These are phyloP conservation scores for Polietes domitor DNA, from an alignment of 2,888 invertebrate species.

Conservation along the genomic window DNA sequence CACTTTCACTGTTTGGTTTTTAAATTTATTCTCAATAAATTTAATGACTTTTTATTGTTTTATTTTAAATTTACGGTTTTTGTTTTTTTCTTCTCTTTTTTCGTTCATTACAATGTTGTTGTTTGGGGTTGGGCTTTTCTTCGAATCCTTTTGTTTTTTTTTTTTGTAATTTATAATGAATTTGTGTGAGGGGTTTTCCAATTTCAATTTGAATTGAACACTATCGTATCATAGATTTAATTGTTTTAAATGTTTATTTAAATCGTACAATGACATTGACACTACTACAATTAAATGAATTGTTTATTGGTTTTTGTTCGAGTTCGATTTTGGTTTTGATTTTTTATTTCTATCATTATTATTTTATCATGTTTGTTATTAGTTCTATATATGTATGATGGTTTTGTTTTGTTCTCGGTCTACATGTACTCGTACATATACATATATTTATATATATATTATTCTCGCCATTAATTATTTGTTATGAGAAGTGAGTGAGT, in stretches of 20 bases:
- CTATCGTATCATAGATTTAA: background rate
- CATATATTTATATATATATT: conserved; percentile 16
- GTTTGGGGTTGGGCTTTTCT: background rate
- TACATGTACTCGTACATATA: too few relatives aligned
- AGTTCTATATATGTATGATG: conserved; percentile 5
- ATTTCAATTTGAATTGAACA: conserved; percentile 3
- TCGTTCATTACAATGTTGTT: conserved; percentile 9
- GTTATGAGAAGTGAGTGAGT: background rate
- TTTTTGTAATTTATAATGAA: conserved; percentile 1
- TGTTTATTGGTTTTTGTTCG: conserved; percentile 2
- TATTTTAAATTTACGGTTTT: conserved; percentile 39
- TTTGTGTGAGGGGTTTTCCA: background rate
- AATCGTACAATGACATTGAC: conserved; percentile 40
- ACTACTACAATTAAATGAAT: conserved; percentile 43
- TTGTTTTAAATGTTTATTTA: background rate
- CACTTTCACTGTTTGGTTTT: conserved; percentile 71
- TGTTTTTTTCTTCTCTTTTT: background rate
- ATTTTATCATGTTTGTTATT: background rate
- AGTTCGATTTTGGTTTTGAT: conserved; percentile 8
- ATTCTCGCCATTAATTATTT: conserved; percentile 7
- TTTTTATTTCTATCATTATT: background rate
- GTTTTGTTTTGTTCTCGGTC: too few relatives aligned
- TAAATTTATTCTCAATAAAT: conserved; percentile 74
- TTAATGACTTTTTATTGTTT: conserved; percentile 48
- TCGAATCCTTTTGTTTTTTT: background rate